Base-by-base conservation (phyloP, 2,113 vertebrate species). In the Megaceryle torquata region DNA sequence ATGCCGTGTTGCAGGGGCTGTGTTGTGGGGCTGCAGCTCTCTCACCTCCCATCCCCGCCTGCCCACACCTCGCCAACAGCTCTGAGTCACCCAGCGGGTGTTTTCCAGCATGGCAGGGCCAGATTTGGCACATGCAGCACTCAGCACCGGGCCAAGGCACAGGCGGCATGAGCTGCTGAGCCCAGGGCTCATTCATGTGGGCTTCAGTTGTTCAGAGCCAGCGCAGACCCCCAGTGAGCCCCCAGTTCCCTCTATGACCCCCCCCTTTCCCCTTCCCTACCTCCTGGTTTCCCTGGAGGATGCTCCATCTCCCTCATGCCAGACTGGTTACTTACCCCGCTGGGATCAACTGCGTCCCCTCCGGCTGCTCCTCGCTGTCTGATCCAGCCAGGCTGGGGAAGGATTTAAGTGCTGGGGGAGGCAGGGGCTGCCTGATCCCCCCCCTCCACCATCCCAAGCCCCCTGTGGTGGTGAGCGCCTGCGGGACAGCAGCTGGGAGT, bases 21-120 rank as follows among this genome's bases (percentile, higher is more conserved):
- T 24, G 48, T 25, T 50, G 39, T 88, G 50, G 91, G 82, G 79
- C 75, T 93, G 94, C 88, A 93, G 79, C 65, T 65, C 39, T 7
- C 54, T 88, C 96, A 93, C 88, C 96, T 93, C 92, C 85, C 90
- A n/a, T 78, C 90, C 16, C 74, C 17, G n/a, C 88, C 95, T 95
- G 91, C 95, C 94, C 96, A 95, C 94, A 85, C 93, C 75, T 79
- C 20, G 2, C 85, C 18, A 4, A 29, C 13, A 7, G 82, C 94
- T 79, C 93, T 82, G 91, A 94, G 65, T 96, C 96, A 95, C 94
- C 50, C 86, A 75, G 61, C 33, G 2, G 75, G 94, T 70, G 88
- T 54, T 91, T 88, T 91, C 91, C 88, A 87, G 90, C 78, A 11
- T 3, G 5, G 63, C 76, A 72, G 76, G 54, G 76, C 35, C 10